Evolutionary conservation across 2,888 invertebrate genomes (phyloP).

Genomic region (Gerosis bhagava): DNA sequence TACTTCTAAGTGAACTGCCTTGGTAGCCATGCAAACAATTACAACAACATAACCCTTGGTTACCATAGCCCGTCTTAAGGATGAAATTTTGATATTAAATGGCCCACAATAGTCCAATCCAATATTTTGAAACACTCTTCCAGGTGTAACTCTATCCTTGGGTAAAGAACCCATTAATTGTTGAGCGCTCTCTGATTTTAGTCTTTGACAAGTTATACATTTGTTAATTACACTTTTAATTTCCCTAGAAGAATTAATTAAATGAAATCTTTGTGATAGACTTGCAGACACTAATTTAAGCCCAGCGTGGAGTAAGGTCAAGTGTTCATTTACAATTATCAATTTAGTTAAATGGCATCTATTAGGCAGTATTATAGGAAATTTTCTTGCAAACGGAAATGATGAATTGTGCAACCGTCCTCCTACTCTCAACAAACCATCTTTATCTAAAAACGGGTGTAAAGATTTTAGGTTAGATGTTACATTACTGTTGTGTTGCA

Average conservation of each 20-base stretch:
- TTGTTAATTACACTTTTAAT: background rate
- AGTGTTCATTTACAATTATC: background rate
- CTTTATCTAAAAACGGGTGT: slow-evolving; percentile 2
- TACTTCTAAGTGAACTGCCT: slow-evolving; percentile 3
- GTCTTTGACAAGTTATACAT: slow-evolving; percentile 1
- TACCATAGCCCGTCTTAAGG: background rate
- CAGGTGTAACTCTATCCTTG: no score
- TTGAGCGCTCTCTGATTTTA: background rate
- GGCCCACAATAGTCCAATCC: background rate
- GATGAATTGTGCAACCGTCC: slow-evolving; percentile 1
- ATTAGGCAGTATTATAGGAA: background rate
- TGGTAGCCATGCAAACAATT: no score
- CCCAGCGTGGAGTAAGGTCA: background rate
- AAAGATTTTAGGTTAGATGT: slow-evolving; percentile 4
- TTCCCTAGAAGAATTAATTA: background rate
- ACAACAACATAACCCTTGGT: slow-evolving; percentile 2
- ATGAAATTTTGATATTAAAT: background rate
- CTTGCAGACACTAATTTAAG: background rate
- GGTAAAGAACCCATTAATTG: slow-evolving; percentile 1
- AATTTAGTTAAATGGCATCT: background rate
- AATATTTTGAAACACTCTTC: no score
- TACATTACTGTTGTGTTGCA: background rate
- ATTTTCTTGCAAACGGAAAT: background rate
- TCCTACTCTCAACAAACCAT: slow-evolving; percentile 4
- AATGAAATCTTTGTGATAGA: background rate